A percentile compares a stretch with the other conserved stretches of the same genome.
phyloP scores from a whole-genome alignment of 1,140 invertebrate species.

The Hirudo medicinalis region DNA sequence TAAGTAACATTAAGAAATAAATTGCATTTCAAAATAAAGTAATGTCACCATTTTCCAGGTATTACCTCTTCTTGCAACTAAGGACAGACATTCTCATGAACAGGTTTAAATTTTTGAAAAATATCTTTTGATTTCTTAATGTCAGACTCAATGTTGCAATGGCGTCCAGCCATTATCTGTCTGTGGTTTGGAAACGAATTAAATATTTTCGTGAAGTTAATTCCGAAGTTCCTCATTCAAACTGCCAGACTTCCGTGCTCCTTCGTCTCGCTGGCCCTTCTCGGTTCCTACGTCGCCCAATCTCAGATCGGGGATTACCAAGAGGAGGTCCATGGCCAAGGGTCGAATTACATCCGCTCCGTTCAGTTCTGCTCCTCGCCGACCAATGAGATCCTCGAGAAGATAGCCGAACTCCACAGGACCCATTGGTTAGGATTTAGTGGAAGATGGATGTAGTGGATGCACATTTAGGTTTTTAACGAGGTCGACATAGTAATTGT shows the following conservation, averaged over 20 bases:
- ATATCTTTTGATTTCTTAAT: too few relatives aligned
- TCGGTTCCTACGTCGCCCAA: constrained; percentile 92
- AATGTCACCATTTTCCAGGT: neutral
- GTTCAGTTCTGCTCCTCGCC: constrained; percentile 63
- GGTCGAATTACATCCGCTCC: constrained; percentile 62
- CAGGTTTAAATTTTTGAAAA: too few relatives aligned
- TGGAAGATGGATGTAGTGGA: neutral
- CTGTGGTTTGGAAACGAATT: too few relatives aligned
- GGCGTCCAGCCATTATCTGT: too few relatives aligned
- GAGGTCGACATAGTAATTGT: too few relatives aligned
- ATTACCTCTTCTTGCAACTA: constrained; percentile 7
- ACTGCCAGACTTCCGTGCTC: constrained; percentile 43
- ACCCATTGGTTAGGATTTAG: constrained; percentile 63
- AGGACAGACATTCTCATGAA: constrained; percentile 2
- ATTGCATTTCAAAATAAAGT: too few relatives aligned
- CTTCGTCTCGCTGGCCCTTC: constrained; percentile 84
- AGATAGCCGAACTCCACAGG: constrained; percentile 85
- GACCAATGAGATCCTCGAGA: constrained; percentile 75
- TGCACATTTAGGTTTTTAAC: too few relatives aligned
- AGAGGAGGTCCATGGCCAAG: constrained; percentile 55
- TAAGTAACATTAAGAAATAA: too few relatives aligned
- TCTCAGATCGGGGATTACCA: constrained; percentile 86
- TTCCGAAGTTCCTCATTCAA: neutral
- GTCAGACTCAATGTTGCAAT: too few relatives aligned
- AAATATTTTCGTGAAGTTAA: too few relatives aligned